Percentiles rank a stretch among this genome's conserved stretches.
phyloP scores from a whole-genome alignment of 2,888 invertebrate genomes.

The Stenichneumon culpator region DNA sequence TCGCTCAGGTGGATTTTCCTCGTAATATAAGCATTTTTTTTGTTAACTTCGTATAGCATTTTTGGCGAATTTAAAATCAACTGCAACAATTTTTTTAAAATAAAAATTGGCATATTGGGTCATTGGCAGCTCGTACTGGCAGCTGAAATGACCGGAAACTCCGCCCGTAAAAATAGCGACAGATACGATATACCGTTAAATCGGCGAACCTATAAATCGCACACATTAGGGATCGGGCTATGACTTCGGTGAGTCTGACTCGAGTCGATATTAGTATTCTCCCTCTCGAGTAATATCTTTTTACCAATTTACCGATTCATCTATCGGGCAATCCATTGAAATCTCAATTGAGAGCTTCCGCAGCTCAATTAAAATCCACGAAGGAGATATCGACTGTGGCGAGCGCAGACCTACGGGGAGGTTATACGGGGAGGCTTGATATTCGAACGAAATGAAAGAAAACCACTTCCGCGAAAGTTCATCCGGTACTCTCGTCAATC shows the following conservation, averaged over 20 bases:
- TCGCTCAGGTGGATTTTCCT: background rate
- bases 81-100: background rate
- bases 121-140: background rate
- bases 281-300: conserved; percentile 34
- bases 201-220: conserved; percentile 26
- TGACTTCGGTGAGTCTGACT: background rate
- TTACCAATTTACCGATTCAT: conserved; percentile 58
- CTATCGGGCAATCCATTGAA: conserved; percentile 66
- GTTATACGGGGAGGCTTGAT: conserved; percentile 56
- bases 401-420: conserved; percentile 51
- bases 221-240: background rate
- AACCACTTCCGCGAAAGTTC: conserved; percentile 69
- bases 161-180: background rate
- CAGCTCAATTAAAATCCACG: conserved; percentile 70
- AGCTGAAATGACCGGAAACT: background rate
- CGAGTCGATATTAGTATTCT: conserved; percentile 17
- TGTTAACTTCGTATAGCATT: background rate
- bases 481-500: conserved; percentile 68
- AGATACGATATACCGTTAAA: background rate
- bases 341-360: conserved; percentile 69
- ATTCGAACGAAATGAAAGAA: conserved; percentile 69
- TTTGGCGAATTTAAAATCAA: background rate
- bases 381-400: conserved; percentile 69
- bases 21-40: background rate
- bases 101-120: background rate